phyloP scores from a whole-genome alignment of 2,113 vertebrate species.

The Scalopus aquaticus region DNA sequence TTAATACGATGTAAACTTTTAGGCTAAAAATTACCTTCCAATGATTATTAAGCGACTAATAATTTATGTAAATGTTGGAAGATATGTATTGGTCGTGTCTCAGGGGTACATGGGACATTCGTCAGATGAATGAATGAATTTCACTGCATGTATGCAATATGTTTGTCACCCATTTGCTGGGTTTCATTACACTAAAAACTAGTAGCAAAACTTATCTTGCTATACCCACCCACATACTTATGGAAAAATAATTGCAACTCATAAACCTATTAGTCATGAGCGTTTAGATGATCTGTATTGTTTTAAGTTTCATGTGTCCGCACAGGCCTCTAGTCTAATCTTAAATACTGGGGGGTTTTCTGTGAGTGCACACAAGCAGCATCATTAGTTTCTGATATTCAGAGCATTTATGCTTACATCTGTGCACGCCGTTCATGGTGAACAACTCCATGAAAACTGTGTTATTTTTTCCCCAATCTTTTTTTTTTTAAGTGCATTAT shows the following conservation, averaged over 20 bases:
- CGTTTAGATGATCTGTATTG: neutral
- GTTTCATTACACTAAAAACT: neutral
- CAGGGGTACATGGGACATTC: neutral
- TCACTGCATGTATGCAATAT: neutral
- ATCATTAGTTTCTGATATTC: neutral
- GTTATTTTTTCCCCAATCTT: neutral
- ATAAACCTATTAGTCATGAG: neutral
- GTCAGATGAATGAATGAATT: neutral
- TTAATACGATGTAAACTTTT: neutral
- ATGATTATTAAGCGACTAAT: neutral
- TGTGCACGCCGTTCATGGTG: neutral
- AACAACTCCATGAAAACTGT: neutral
- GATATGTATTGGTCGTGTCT: neutral
- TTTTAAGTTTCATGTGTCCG: neutral
- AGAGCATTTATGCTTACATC: neutral
- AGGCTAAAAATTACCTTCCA: neutral
- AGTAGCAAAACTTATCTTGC: neutral
- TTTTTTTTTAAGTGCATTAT: constrained; percentile 42
- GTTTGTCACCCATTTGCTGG: neutral
- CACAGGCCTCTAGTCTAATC: neutral
- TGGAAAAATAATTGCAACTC: neutral
- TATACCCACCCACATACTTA: neutral
- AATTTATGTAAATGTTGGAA: neutral
- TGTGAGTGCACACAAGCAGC: neutral
- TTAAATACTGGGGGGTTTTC: neutral